These are phyloP conservation scores for Hypomesus transpacificus DNA, from an alignment of 2,113 vertebrate species.

Conservation along the genomic window DNA sequence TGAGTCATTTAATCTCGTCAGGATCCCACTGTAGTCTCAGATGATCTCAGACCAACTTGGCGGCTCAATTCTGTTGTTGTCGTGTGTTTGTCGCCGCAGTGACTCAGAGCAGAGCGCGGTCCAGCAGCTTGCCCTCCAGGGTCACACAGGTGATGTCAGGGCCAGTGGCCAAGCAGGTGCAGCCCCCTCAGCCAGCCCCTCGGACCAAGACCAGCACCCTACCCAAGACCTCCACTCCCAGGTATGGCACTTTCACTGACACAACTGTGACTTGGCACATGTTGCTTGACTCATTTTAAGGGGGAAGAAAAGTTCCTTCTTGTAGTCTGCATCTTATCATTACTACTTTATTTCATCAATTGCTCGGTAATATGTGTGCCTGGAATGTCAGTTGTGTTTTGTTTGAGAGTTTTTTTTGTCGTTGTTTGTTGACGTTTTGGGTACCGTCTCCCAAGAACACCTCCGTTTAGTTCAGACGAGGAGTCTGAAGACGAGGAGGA, in stretches of 20 bases:
- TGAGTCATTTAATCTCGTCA: neutral
- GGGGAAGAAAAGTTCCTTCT: too few species aligned
- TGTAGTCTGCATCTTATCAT: too few species aligned
- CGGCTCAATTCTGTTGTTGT: neutral
- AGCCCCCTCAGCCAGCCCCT: conserved; percentile 65
- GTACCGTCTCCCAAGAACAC: conserved; percentile 68
- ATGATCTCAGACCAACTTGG: neutral
- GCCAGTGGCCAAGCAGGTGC: conserved; percentile 41
- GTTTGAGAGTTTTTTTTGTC: too few species aligned
- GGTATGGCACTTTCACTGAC: conserved; percentile 35
- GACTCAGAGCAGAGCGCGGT: conserved; percentile 47
- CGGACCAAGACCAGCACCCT: conserved; percentile 53
- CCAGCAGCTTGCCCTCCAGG: conserved; percentile 65
- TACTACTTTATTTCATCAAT: neutral
- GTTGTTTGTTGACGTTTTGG: neutral
- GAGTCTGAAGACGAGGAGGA: conserved; percentile 72
- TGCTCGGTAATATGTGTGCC: too few species aligned
- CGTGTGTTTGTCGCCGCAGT: conserved; percentile 52
- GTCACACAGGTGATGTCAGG: conserved; percentile 58
- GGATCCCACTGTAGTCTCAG: neutral
- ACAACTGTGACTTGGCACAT: too few species aligned
- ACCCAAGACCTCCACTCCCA: conserved; percentile 72
- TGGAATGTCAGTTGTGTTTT: neutral
- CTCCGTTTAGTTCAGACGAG: conserved; percentile 86
- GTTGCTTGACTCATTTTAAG: too few species aligned